Evolutionary conservation across 2,113 vertebrate genomes (phyloP), one percentile per base, ranked within the genome.

Genomic region (Amphilophus citrinellus): DNA sequence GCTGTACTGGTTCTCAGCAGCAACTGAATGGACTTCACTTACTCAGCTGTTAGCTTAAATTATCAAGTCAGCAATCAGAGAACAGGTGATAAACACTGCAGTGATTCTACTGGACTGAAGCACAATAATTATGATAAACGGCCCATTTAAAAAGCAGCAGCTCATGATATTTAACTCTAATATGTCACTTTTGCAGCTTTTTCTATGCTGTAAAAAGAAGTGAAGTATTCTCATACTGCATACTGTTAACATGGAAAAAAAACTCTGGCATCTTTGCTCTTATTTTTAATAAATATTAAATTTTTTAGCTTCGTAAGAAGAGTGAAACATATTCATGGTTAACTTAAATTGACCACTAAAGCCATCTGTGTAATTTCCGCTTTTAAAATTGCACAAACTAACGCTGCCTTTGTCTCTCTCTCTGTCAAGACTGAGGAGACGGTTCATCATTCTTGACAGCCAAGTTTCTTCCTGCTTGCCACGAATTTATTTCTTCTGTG

Each of bases 391-490:
- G 24, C 42, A 71, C 65, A 71, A 50, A 71, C 65, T 24, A 71
- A 71, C 27, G 24, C 44, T 53, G 66, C 44, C 66, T 71, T 71
- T 53, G 17, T 71, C 66, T 30, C 15, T 30, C 15, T 71, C 50
- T 71, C 30, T 24, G 44, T 71, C 42, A 71, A 71, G 65, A 47
- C 42, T 27, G 65, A 68, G 65, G 65, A 47, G 22, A n/a, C 42
- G 50, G 22, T 50, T 71, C 24, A 71, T 71, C 65, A 50, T 50
- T 71, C 44, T 71, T 32, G 44, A 71, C 66, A 71, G 44, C 24
- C 10, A 22, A 32, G 66, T 17, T 71, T 50, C 66, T 71, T 6
- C 44, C 66, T 20, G 44, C 66, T 71, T 10, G 1, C 30, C 66
- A 20, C 53, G 24, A 50, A 53, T 71, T 30, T 71, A 32, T 71